Evolutionary conservation across 2,113 vertebrate species (phyloP).

Genomic region (Psittacula cyanocephala): DNA sequence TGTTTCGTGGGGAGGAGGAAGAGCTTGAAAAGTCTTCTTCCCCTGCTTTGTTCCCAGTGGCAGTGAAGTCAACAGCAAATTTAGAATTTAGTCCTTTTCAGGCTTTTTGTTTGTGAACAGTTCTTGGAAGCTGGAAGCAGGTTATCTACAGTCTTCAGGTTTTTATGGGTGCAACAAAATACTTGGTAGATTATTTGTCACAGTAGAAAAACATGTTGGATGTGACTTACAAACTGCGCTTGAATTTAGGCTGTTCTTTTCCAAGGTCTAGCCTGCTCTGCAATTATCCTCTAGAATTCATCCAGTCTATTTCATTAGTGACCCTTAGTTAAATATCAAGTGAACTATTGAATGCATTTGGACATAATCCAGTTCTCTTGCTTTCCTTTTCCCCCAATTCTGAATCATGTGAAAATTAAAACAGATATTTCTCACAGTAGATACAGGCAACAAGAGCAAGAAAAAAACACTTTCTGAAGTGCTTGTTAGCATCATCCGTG

Average conservation of each 20-base stretch:
- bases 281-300: constrained; percentile 8
- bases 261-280: background rate
- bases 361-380: constrained; percentile 20
- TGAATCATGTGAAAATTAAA: constrained; percentile 49
- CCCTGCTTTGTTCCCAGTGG: background rate
- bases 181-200: background rate
- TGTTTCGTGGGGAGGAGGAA: background rate
- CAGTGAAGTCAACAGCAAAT: background rate
- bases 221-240: background rate
- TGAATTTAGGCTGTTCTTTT: background rate
- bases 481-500: background rate
- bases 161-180: constrained; percentile 2
- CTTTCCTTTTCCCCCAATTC: background rate
- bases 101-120: background rate
- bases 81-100: background rate
- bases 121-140: background rate
- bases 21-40: background rate
- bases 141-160: background rate
- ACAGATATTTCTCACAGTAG: constrained; percentile 18
- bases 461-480: background rate
- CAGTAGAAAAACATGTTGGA: background rate
- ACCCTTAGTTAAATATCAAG: constrained; percentile 30
- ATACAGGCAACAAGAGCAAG: background rate
- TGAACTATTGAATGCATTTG: constrained; percentile 26
- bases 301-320: constrained; percentile 9